phyloP scores from a whole-genome alignment of 2,113 vertebrate genomes.

The Tonatia bakeri region DNA sequence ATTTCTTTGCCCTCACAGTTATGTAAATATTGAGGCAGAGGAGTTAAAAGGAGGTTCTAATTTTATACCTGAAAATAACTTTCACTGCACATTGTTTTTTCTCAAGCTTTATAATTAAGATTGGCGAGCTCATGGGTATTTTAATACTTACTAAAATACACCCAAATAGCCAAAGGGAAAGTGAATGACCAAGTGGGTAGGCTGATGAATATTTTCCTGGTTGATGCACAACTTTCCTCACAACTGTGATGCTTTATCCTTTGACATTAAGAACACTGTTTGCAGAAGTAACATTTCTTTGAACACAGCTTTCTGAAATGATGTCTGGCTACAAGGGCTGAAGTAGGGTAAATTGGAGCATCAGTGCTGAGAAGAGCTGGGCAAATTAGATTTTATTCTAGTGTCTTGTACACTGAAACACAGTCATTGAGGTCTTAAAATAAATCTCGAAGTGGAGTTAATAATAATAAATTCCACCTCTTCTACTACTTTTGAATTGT shows the following conservation, averaged over 20 bases:
- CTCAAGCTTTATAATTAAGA: conserved; percentile 50
- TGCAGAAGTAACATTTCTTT: conserved; percentile 62
- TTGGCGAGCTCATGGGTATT: conserved; percentile 2
- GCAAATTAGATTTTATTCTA: not conserved
- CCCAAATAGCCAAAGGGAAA: conserved; percentile 65
- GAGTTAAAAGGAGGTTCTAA: conserved; percentile 75
- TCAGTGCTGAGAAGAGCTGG: not conserved
- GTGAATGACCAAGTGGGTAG: conserved; percentile 63
- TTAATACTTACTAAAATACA: conserved; percentile 50
- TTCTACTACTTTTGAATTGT: not conserved
- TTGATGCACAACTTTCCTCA: conserved; percentile 62
- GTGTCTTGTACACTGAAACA: not conserved
- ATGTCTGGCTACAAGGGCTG: not conserved
- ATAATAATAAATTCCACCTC: not conserved
- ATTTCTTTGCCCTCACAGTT: conserved; percentile 65
- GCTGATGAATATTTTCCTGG: conserved; percentile 75
- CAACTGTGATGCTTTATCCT: conserved; percentile 36
- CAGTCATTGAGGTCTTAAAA: not conserved
- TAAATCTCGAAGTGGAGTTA: not conserved
- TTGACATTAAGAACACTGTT: conserved; percentile 42
- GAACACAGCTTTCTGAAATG: conserved; percentile 59
- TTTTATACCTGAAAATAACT: conserved; percentile 76
- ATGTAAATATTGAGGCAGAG: conserved; percentile 74
- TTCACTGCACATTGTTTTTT: conserved; percentile 55
- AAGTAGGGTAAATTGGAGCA: not conserved